Evolutionary conservation across 2,888 invertebrate genomes (phyloP).

Genomic region (Gnatocerus cornutus): DNA sequence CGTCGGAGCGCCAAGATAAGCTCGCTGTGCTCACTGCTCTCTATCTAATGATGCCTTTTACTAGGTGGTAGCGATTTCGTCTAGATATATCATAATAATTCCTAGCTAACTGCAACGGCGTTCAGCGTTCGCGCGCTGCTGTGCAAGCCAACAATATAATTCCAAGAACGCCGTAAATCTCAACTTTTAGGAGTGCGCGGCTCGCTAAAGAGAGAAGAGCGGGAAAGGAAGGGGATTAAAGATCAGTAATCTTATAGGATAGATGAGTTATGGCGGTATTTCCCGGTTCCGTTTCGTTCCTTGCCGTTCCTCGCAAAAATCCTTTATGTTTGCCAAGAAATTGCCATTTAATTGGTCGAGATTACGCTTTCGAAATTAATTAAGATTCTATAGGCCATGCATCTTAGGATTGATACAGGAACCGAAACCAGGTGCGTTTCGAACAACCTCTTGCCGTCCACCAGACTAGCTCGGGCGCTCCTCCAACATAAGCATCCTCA

Average conservation of each 20-base stretch:
- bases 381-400: constrained; percentile 72
- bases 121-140: constrained; percentile 64
- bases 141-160: constrained; percentile 78
- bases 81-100: constrained; percentile 74
- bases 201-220: constrained; percentile 73
- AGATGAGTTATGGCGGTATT: constrained; percentile 80
- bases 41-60: constrained; percentile 68
- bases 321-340: constrained; percentile 71
- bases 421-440: constrained; percentile 59
- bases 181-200: constrained; percentile 77
- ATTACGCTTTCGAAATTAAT: constrained; percentile 71
- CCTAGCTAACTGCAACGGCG: constrained; percentile 71
- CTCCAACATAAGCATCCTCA: constrained; percentile 61
- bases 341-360: constrained; percentile 71
- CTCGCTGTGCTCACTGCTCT: constrained; percentile 57
- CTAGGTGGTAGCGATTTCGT: constrained; percentile 70
- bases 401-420: constrained; percentile 66
- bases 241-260: constrained; percentile 83
- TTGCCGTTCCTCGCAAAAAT: constrained; percentile 68
- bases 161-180: constrained; percentile 80
- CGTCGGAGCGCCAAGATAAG: constrained; percentile 65
- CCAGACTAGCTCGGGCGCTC: constrained; percentile 39
- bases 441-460: constrained; percentile 40
- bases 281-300: constrained; percentile 68
- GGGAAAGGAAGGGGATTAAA: constrained; percentile 79